Base-by-base conservation (phyloP, 2,113 vertebrate species). In the Plecotus auritus region DNA sequence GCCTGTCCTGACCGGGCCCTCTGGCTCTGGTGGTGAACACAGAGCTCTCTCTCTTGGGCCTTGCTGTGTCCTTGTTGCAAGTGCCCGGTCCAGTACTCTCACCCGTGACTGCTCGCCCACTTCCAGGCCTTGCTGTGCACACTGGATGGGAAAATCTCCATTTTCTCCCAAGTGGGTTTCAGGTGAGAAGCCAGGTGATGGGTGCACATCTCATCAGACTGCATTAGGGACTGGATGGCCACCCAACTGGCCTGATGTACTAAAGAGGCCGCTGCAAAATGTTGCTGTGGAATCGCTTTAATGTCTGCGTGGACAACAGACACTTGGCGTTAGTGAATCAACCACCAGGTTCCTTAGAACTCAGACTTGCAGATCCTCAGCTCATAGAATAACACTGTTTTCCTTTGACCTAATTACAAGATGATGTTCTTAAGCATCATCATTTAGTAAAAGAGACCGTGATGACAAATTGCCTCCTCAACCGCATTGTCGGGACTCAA, bases 371-470 rank as follows among this genome's bases (percentile, higher is more conserved):
- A 78, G 67, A 7, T 64, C 20, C 73, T 83, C 85, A 9, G 76
- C 66, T 88, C 72, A 17, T 4, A 49, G 81, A 85, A 86, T 80
- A 95, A 88, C 67, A 76, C 54, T 94, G 37, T 88, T 96, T 96
- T 91, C 78, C 94, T 95, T 64, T 77, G 77, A 91, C 51, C 94
- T 89, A 94, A 93, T 96, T 95, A 83, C 51, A 87, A 81, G 91
- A 93, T 77, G 91, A 93, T 77, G 80, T 66, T 88, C 92, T 96
- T 91, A 93, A 96, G 85, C 42, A 88, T 87, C 77, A 87, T 90
- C 77, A 85, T 96, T 96, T 96, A 72, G 47, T 67, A 30, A 95
- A 95, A 91, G 80, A 72, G 69, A 66, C n/a, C 1, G 3, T 32
- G 80, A 72, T 61, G 37, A 97, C 78, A 90, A 93, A 97, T 91